A percentile compares a stretch with the other conserved stretches of the same genome.
Conservation (phyloP, 2,113 vertebrate species). For the Peromyscus leucopus region DNA sequence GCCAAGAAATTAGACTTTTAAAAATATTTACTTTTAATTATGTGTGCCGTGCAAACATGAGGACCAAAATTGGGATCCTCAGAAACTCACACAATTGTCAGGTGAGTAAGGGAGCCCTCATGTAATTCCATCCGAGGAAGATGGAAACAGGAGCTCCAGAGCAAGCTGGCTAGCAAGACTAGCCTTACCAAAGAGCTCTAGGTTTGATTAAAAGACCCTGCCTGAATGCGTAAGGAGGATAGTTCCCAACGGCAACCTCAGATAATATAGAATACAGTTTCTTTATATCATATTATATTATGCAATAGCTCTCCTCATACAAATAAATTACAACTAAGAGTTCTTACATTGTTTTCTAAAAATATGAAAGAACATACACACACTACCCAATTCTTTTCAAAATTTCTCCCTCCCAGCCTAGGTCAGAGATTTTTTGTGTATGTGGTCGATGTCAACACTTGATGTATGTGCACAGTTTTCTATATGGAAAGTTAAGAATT, state of each 20-base stretch:
- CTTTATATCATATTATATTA: constrained; percentile 10
- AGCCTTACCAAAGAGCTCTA: background rate
- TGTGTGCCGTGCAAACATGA: background rate
- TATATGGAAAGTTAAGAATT: background rate
- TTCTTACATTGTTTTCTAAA: constrained; percentile 2
- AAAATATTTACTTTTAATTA: background rate
- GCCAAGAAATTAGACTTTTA: background rate
- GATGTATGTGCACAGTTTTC: background rate
- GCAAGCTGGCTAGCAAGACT: background rate
- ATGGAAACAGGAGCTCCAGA: background rate
- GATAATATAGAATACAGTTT: background rate
- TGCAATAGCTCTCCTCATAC: constrained; percentile 2
- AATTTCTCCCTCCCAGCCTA: background rate
- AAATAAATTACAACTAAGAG: constrained; percentile 4
- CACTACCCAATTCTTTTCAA: background rate
- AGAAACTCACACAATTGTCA: background rate
- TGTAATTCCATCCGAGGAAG: background rate
- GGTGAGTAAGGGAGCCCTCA: too few species aligned
- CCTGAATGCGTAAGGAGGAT: background rate
- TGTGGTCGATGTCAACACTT: background rate
- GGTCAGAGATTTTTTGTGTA: background rate
- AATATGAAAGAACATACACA: background rate
- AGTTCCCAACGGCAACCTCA: background rate
- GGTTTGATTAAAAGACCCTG: background rate
- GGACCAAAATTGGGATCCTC: background rate